Evolutionary conservation across 2,888 invertebrate species (phyloP), one percentile per base, ranked within the genome.

Genomic region (Baccha elongata): DNA sequence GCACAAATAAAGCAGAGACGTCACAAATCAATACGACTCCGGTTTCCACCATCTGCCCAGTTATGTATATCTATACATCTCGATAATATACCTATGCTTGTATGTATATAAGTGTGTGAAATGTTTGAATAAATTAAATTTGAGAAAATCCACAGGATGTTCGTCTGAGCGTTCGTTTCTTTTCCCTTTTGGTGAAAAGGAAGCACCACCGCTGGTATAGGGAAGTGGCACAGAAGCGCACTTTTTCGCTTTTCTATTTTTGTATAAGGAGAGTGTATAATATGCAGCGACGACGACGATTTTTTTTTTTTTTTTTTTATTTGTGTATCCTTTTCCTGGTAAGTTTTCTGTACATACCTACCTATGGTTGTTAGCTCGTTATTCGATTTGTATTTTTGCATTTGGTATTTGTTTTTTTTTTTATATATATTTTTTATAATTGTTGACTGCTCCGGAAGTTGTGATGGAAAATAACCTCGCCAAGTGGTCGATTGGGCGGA

Each of bases 71-170:
- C 48, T 85, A 85, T 81, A 79, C 10, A 32, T 32, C 8, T 5
- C 2, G 32, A 32, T 19, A n/a, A n/a, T n/a, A n/a, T n/a, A n/a
- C n/a, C n/a, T n/a, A n/a, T 73, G 53, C 32, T 42, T 32, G 60
- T 40, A 21, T 29, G 64, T 50, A 35, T 69, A 46, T 71, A 48
- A 76, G 64, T 67, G 75, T 85, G 62, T 85, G 85, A 84, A 83
- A 84, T 87, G 87, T 89, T 89, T 89, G 88, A 88, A 88, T 88
- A 89, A 89, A 89, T 88, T 88, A 89, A 89, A 88, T 89, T 88
- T 88, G 86, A 89, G 88, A 87, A 88, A 89, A 89, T 88, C 89
- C 89, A 86, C 89, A 88, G 89, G 88, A 89, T 89, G 89, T 88
- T 89, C 87, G 89, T 89, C 89, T 88, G 88, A 87, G 85, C 86